Base-by-base conservation (phyloP, 1,140 invertebrate species). In the Ruditapes philippinarum region DNA sequence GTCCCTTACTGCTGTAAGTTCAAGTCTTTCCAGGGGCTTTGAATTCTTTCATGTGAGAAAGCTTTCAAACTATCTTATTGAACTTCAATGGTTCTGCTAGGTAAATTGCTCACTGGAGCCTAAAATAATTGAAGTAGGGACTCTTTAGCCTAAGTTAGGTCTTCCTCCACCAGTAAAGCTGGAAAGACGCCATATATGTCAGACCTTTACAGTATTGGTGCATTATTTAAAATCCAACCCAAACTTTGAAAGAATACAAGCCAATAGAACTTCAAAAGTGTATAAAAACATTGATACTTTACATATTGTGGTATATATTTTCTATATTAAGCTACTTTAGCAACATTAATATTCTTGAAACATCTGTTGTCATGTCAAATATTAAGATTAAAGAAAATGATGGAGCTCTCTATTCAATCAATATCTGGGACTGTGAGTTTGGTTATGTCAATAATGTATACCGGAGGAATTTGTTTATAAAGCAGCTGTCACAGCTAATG, bases 311-410 rank as follows among this genome's bases (percentile, higher is more conserved):
- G 33, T 38, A 14, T 28, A 38, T 17, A 31, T 9, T 28, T 31
- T 38, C 65, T 38, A 0, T 17, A n/a, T n/a, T n/a, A n/a, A n/a
- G 12, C 36, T 70, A 38, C 28, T 40, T 17, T 38, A 22, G 4
- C 14, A n/a, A n/a, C n/a, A n/a, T 70, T 38, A 38, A 70, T 70
- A 36, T 70, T 70, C 36, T 38, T 12, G 65, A 70, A 70, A 70
- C 65, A 70, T 11, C 65, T 70, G 65, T 11, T 12, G 36, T 22
- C 33, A 57, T 65, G 60, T 65, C 5, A 19, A 31, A 65, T 12
- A 14, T 17, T 36, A n/a, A 70, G 65, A 70, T 70, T 70, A 70
- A 70, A 70, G 33, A n/a, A 36, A 36, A n/a, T 28, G 31, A 17
- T 70, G 57, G 7, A 62, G 57, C 19, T 70, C n/a, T 38, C 4